Percentiles rank a stretch among this genome's conserved stretches.
phyloP scores from a whole-genome alignment of 1,140 invertebrate species.

The Drusus annulatus region DNA sequence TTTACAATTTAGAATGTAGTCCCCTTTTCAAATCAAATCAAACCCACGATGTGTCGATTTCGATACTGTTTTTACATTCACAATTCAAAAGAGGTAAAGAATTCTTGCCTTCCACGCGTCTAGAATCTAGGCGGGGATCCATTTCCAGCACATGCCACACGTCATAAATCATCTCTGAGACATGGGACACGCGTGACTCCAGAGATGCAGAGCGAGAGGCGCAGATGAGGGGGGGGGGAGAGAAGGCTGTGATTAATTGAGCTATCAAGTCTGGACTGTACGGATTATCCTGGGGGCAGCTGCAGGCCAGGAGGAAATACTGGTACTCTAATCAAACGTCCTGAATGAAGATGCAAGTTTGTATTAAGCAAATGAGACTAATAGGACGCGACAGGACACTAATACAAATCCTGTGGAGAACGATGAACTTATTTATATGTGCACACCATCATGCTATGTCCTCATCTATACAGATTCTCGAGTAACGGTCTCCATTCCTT shows the following conservation, averaged over 20 bases:
- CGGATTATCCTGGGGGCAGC: constrained; percentile 8
- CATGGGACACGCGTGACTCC: constrained; percentile 13
- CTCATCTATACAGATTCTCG: no score
- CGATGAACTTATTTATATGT: constrained; percentile 9
- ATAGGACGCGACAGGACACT: constrained; percentile 4
- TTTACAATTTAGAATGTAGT: no score
- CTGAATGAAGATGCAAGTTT: constrained; percentile 30
- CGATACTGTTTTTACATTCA: no score
- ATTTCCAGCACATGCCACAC: constrained; percentile 22
- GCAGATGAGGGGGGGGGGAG: background rate
- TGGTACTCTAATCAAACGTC: constrained; percentile 26
- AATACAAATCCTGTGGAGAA: background rate
- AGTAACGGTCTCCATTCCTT: no score
- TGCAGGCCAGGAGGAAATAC: background rate
- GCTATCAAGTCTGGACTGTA: constrained; percentile 19
- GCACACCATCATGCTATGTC: background rate
- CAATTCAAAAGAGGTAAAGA: no score
- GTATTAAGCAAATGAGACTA: constrained; percentile 37
- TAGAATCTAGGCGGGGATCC: background rate
- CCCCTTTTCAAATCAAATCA: no score
- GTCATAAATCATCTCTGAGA: constrained; percentile 32
- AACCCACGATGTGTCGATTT: no score
- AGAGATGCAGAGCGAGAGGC: background rate
- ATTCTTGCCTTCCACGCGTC: no score
- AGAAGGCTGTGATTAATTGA: constrained; percentile 30